Conservation (phyloP, 1,140 invertebrate species). For the Triops longicaudatus region DNA sequence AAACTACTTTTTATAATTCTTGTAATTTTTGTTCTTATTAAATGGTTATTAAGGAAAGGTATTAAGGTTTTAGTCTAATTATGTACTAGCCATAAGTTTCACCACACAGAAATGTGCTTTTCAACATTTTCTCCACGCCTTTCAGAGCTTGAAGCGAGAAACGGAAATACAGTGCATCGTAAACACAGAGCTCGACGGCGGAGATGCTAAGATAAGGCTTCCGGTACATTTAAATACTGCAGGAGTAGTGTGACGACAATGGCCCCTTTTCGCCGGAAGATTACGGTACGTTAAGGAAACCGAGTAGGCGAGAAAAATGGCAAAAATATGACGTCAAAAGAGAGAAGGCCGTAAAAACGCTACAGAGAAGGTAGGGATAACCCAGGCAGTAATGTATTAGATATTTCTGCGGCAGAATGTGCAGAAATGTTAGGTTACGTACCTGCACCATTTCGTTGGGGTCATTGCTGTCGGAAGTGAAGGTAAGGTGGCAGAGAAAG, state of each 20-base stretch:
- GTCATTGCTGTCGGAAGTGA: slow-evolving; percentile 60
- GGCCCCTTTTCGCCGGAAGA: neutral
- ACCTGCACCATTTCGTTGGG: slow-evolving; percentile 70
- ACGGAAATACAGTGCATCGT: neutral
- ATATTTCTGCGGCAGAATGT: no score
- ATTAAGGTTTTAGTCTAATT: no score
- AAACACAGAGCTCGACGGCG: neutral
- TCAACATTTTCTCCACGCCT: no score
- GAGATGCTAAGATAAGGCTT: neutral
- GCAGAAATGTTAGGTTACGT: slow-evolving; percentile 32
- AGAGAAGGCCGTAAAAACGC: no score
- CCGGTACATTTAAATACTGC: slow-evolving; percentile 6
- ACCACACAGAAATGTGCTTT: no score
- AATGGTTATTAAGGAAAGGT: no score
- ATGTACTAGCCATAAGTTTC: no score
- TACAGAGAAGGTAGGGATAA: no score
- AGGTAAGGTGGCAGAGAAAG: slow-evolving; percentile 68
- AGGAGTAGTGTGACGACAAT: neutral
- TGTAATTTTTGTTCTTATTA: no score
- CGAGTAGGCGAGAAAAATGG: neutral
- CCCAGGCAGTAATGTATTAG: no score
- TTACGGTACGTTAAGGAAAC: neutral
- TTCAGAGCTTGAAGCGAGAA: neutral
- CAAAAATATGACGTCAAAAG: neutral
- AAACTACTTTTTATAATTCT: no score